Conservation (phyloP, 2,888 invertebrate genomes). For the Abrostola triplasia region DNA sequence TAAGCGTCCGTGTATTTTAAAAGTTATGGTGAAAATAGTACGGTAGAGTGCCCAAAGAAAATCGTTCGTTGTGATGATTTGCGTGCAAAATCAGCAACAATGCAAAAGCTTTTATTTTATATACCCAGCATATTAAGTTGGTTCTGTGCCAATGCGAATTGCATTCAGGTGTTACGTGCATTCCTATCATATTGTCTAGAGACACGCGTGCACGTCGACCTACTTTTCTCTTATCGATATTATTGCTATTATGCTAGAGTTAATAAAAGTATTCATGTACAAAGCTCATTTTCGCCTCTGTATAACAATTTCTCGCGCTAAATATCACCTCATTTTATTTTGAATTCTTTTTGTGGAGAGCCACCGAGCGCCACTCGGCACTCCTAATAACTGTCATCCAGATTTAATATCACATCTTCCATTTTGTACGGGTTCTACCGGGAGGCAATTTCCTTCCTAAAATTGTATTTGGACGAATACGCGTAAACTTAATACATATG, state of each 20-base stretch:
- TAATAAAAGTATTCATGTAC: constrained; percentile 43
- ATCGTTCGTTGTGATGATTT: constrained; percentile 22
- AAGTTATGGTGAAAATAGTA: constrained; percentile 20
- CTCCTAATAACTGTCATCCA: constrained; percentile 86
- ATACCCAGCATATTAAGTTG: constrained; percentile 50
- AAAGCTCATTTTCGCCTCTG: constrained; percentile 54
- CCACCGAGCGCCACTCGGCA: constrained; percentile 70
- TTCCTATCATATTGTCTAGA: constrained; percentile 42
- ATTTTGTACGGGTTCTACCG: constrained; percentile 80
- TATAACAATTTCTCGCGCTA: constrained; percentile 70
- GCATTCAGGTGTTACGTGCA: constrained; percentile 57
- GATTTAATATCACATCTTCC: constrained; percentile 86
- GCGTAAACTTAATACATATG: constrained; percentile 84
- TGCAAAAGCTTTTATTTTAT: constrained; percentile 43
- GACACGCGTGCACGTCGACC: constrained; percentile 38
- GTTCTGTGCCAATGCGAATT: constrained; percentile 68
- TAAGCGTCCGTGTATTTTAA: constrained; percentile 16
- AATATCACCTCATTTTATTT: constrained; percentile 73
- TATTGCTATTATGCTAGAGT: constrained; percentile 24
- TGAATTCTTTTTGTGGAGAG: constrained; percentile 70
- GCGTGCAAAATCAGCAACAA: constrained; percentile 38
- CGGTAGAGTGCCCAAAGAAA: constrained; percentile 13
- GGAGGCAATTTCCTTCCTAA: constrained; percentile 85
- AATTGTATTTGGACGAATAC: constrained; percentile 85
- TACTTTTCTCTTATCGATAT: constrained; percentile 36